Percentiles rank a stretch among this genome's conserved stretches.
Evolutionary conservation across 2,797 vertebrate genomes (phyloP).

Genomic region (Argentina silus): DNA sequence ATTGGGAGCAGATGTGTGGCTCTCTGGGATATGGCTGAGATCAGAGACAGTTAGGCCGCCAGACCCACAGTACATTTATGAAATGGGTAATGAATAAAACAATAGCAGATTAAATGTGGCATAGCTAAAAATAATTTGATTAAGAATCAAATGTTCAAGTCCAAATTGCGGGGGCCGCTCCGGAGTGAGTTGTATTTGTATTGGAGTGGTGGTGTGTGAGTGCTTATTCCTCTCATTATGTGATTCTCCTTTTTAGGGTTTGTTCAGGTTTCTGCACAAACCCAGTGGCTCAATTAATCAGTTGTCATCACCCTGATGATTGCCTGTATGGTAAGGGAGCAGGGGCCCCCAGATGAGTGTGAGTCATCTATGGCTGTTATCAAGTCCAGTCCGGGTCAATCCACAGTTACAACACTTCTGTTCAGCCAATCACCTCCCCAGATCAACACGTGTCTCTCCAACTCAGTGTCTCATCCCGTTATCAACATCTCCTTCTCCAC

Average conservation of each 20-base stretch:
- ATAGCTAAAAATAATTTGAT: slow-evolving; percentile 73
- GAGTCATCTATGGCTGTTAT: slow-evolving; percentile 30
- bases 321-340: slow-evolving; percentile 58
- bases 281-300: slow-evolving; percentile 54
- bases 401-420: slow-evolving; percentile 35
- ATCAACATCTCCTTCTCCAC: not conserved
- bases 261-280: slow-evolving; percentile 60
- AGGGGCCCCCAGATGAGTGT: slow-evolving; percentile 43
- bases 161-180: slow-evolving; percentile 52
- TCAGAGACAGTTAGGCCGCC: slow-evolving; percentile 62
- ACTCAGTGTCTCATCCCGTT: slow-evolving; percentile 19
- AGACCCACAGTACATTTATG: slow-evolving; percentile 68
- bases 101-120: slow-evolving; percentile 71
- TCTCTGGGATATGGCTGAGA: slow-evolving; percentile 63
- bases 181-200: slow-evolving; percentile 63
- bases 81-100: slow-evolving; percentile 76
- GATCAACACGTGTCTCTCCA: slow-evolving; percentile 25
- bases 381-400: slow-evolving; percentile 51
- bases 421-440: slow-evolving; percentile 33
- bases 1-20: slow-evolving; percentile 71
- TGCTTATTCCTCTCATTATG: slow-evolving; percentile 59
- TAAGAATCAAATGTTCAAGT: slow-evolving; percentile 53
- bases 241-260: slow-evolving; percentile 48
- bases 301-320: slow-evolving; percentile 63
- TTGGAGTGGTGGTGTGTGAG: slow-evolving; percentile 46